These are phyloP conservation scores for Leuciscus waleckii DNA, from an alignment of 2,797 vertebrate species.

Conservation along the genomic window DNA sequence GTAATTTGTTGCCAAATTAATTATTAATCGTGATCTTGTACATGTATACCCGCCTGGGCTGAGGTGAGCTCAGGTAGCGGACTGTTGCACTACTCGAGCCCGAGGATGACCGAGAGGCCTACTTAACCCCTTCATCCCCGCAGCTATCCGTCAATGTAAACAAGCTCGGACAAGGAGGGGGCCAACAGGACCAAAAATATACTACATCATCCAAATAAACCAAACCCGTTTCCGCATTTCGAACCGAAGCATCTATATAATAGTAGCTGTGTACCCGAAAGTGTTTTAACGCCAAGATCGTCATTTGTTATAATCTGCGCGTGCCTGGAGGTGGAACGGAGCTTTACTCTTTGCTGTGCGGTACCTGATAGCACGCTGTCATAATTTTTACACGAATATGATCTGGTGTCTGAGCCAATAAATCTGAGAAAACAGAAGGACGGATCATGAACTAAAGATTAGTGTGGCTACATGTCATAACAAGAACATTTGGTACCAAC, in stretches of 20 bases:
- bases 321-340: slow-evolving; percentile 3
- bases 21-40: slow-evolving; percentile 5
- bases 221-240: background rate
- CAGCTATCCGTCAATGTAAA: slow-evolving; percentile 79
- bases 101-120: slow-evolving; percentile 78
- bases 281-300: slow-evolving; percentile 27
- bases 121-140: slow-evolving; percentile 75
- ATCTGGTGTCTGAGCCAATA: slow-evolving; percentile 30
- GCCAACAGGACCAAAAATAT: slow-evolving; percentile 78
- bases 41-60: slow-evolving; percentile 20
- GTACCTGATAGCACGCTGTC: background rate
- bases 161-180: slow-evolving; percentile 76
- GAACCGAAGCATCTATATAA: background rate
- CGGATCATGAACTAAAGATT: slow-evolving; percentile 53
- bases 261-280: background rate
- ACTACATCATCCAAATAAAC: slow-evolving; percentile 55
- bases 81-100: slow-evolving; percentile 71
- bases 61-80: slow-evolving; percentile 67
- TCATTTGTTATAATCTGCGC: slow-evolving; percentile 10
- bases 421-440: background rate
- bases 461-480: slow-evolving; percentile 50
- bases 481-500: slow-evolving; percentile 38
- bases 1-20: background rate
- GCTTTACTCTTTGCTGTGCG: background rate
- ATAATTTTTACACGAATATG: slow-evolving; percentile 1